Conservation (phyloP, 2,113 vertebrate genomes). For the Tragelaphus buxtoni region DNA sequence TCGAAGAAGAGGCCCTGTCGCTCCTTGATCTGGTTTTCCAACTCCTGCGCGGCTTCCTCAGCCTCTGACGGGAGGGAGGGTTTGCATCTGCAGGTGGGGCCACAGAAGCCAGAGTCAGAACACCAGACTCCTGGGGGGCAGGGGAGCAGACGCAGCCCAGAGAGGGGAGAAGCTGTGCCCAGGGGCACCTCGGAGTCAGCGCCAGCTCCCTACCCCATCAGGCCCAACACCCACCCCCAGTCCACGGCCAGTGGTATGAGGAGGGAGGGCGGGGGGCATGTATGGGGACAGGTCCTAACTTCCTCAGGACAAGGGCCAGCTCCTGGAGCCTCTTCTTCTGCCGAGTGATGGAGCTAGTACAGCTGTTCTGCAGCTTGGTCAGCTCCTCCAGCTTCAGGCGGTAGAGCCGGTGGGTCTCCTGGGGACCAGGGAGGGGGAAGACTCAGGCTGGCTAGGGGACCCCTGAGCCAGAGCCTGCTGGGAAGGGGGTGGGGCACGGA, state of each 20-base stretch:
- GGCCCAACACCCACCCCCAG: not conserved
- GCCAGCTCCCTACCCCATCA: not conserved
- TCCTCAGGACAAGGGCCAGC: constrained; percentile 80
- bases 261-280: not conserved
- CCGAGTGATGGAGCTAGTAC: constrained; percentile 82
- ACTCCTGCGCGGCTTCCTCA: constrained; percentile 73
- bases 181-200: not conserved
- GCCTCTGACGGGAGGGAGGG: constrained; percentile 72
- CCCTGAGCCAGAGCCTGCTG: not conserved
- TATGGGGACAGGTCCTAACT: constrained; percentile 72
- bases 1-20: constrained; percentile 88
- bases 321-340: constrained; percentile 89
- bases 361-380: constrained; percentile 89
- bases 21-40: constrained; percentile 87
- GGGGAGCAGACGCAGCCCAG: not conserved
- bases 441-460: not conserved
- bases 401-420: constrained; percentile 93
- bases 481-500: accelerated
- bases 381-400: constrained; percentile 92
- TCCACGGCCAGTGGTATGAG: not conserved
- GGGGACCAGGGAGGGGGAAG: not conserved
- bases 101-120: not conserved
- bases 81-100: constrained; percentile 79
- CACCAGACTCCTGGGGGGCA: not conserved
- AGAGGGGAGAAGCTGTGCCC: constrained; percentile 13